phyloP scores from a whole-genome alignment of 2,888 invertebrate genomes.

The Chrysolina oricalcia region DNA sequence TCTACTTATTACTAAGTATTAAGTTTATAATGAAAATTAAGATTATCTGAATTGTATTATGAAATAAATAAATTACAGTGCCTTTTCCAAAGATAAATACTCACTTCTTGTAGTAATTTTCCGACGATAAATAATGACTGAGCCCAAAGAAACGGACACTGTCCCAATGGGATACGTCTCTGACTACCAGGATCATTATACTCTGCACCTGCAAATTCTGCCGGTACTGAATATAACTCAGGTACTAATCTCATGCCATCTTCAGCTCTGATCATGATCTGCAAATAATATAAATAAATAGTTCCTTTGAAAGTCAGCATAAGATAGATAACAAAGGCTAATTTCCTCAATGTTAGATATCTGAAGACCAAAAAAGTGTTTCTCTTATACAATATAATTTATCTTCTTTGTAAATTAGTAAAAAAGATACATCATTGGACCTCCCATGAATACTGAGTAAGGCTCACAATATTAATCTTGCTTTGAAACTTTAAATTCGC shows the following conservation, averaged over 20 bases:
- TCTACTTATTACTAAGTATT: too few species aligned
- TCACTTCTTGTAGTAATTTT: constrained; percentile 92
- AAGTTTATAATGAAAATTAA: too few species aligned
- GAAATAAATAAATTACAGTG: too few species aligned
- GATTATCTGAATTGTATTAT: too few species aligned
- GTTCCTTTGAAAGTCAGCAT: constrained; percentile 15
- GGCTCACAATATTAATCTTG: not conserved
- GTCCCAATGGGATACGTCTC: constrained; percentile 87
- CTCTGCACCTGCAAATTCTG: constrained; percentile 89
- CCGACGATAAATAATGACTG: constrained; percentile 97
- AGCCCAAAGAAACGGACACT: constrained; percentile 98
- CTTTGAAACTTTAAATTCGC: not conserved
- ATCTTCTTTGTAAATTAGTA: too few species aligned
- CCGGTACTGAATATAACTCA: constrained; percentile 93
- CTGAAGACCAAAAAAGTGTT: not conserved
- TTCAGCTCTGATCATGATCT: constrained; percentile 87
- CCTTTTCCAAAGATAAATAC: not conserved
- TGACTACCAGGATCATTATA: constrained; percentile 94
- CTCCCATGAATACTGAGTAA: constrained; percentile 12
- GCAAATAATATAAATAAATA: constrained; percentile 39
- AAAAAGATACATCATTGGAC: too few species aligned
- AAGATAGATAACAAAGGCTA: not conserved
- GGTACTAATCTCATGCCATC: constrained; percentile 93
- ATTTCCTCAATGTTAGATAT: not conserved
- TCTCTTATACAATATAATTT: not conserved